Evolutionary conservation across 2,797 vertebrate genomes (phyloP).

Genomic region (Malacoraja senta): DNA sequence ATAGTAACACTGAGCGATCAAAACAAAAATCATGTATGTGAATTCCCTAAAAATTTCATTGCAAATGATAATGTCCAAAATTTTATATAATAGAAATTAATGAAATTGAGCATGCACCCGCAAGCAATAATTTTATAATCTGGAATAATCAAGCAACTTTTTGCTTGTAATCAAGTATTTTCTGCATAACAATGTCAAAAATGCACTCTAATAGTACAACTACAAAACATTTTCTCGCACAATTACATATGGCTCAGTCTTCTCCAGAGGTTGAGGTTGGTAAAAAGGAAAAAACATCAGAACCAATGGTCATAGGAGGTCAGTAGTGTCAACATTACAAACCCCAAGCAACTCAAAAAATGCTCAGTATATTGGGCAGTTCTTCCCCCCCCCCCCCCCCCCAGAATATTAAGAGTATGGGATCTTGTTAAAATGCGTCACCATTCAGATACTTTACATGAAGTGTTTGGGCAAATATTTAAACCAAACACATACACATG

Average conservation of each 20-base stretch:
- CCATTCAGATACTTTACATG: background rate
- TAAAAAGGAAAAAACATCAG: background rate
- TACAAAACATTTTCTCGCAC: slow-evolving; percentile 58
- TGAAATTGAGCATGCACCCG: slow-evolving; percentile 27
- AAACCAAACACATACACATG: background rate
- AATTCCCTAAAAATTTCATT: slow-evolving; percentile 48
- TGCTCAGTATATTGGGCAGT: background rate
- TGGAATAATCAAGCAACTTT: slow-evolving; percentile 44
- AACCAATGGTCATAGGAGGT: slow-evolving; percentile 11
- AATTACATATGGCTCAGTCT: slow-evolving; percentile 68
- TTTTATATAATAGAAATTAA: slow-evolving; percentile 24
- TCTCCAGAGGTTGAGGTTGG: slow-evolving; percentile 2
- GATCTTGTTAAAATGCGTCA: slow-evolving; percentile 21
- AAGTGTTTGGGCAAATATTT: background rate
- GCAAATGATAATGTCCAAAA: slow-evolving; percentile 44
- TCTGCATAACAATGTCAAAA: slow-evolving; percentile 59
- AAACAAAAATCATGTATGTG: slow-evolving; percentile 39
- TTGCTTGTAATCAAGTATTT: slow-evolving; percentile 43
- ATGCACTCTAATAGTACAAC: slow-evolving; percentile 72
- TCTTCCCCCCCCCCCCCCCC: background rate
- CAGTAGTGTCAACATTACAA: slow-evolving; percentile 35
- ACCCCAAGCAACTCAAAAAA: background rate
- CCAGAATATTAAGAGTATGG: slow-evolving; percentile 25
- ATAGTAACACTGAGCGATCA: slow-evolving; percentile 61
- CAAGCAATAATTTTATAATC: slow-evolving; percentile 31